Base-by-base conservation (phyloP, 2,888 invertebrate species). In the Agonopterix arenella region DNA sequence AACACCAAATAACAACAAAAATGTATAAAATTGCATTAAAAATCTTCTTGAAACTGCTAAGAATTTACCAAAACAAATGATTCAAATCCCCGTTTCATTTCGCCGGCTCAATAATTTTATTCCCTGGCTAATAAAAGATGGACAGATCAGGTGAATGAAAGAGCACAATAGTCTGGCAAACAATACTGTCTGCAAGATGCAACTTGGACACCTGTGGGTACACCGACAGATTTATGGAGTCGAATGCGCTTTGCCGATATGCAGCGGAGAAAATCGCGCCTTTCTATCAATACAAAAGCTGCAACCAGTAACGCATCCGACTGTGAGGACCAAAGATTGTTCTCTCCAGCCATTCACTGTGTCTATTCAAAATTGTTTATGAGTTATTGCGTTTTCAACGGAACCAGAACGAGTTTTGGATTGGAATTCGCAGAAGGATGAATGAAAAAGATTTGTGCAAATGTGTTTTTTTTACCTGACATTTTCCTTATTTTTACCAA, bases 171-270 rank as follows among this genome's bases (percentile, higher is more conserved):
- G 66, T 47, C 53, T 28, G 50, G 48, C 53, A 58, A 61, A 79
- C 76, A 78, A 79, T 71, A 58, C 63, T 52, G 69, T 73, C 71
- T 66, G 50, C 53, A 61, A 60, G 60, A 63, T 65, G 71, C 68
- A 52, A 56, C 56, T 59, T 60, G 74, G 76, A 73, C 82, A 84
- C 84, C 83, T 84, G 86, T 78, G 66, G 68, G 58, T 64, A 58
- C 56, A 71, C 67, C 64, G 56, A 66, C 65, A 80, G 82, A 85
- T 84, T 84, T 84, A 85, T 79, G 70, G 62, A 61, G 58, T 58
- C 64, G 59, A 67, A 72, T 67, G 68, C 9, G 40, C 40, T n/a
- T n/a, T 40, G 59, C 63, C 60, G 65, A 70, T 66, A 69, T 68
- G 68, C 67, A 71, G 70, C 77, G 75, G 67, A 76, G 81, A 81